Conservation (phyloP, 2,888 invertebrate genomes). For the Platycnemis pennipes region DNA sequence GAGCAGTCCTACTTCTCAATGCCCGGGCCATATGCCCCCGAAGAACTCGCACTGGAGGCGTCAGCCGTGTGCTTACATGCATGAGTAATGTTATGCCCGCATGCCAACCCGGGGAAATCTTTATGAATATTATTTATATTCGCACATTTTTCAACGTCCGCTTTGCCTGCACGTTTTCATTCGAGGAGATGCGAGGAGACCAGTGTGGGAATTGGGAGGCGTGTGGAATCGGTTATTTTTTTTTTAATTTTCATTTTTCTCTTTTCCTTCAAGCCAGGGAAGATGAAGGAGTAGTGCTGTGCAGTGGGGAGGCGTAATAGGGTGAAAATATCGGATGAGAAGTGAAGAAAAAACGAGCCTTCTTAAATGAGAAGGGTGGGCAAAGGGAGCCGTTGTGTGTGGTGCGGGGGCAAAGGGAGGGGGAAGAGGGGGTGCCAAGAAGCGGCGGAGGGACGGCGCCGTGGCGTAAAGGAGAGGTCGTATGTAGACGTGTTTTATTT, state of each 20-base stretch:
- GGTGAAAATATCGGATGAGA: slow-evolving; percentile 22
- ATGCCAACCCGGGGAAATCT: slow-evolving; percentile 8
- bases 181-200: not conserved
- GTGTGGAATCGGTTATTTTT: too few species aligned
- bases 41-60: not conserved
- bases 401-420: not conserved
- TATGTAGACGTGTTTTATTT: slow-evolving; percentile 42
- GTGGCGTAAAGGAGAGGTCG: not conserved
- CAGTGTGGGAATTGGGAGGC: too few species aligned
- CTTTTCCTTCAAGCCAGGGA: not conserved
- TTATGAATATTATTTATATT: slow-evolving; percentile 13
- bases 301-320: slow-evolving; percentile 16
- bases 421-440: not conserved
- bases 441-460: not conserved
- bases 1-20: not conserved
- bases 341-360: not conserved
- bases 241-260: too few species aligned
- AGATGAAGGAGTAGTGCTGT: not conserved
- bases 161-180: too few species aligned
- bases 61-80: not conserved
- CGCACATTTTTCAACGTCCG: not conserved
- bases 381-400: not conserved
- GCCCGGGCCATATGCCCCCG: not conserved
- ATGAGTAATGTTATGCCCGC: not conserved
- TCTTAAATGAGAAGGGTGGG: not conserved